Percentiles rank a stretch among this genome's conserved stretches.
These are phyloP conservation scores for Enteromius trimaculatus DNA, from an alignment of 2,797 vertebrate species.

Conservation along the genomic window DNA sequence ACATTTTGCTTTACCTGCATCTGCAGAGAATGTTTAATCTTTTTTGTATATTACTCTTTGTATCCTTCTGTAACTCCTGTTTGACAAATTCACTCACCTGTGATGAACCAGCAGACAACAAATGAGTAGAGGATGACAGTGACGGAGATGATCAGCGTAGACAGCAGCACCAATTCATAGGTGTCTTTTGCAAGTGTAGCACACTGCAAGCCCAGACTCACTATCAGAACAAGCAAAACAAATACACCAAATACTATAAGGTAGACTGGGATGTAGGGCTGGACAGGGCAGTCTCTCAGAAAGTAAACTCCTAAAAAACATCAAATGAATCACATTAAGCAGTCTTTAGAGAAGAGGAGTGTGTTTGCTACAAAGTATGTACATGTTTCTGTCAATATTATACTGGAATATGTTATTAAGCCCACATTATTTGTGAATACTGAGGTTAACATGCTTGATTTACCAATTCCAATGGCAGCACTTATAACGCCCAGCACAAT, in stretches of 20 bases:
- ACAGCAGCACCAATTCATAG: not conserved
- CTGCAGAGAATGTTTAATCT: not conserved
- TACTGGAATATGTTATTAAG: not conserved
- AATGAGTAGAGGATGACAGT: conserved; percentile 17
- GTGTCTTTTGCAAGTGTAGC: not conserved
- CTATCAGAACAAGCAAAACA: conserved; percentile 14
- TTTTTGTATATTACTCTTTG: not conserved
- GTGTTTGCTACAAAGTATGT: not conserved
- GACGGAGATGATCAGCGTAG: conserved; percentile 1
- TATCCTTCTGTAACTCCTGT: not conserved
- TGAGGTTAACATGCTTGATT: not conserved
- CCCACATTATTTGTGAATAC: not conserved
- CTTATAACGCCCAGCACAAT: not conserved
- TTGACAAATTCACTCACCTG: conserved; percentile 24
- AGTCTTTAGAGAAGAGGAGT: not conserved
- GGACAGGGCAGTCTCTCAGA: conserved; percentile 22
- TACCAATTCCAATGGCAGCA: conserved; percentile 25
- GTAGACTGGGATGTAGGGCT: conserved; percentile 40
- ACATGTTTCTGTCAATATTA: not conserved
- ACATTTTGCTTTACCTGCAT: not conserved
- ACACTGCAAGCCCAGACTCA: not conserved
- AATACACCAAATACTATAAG: conserved; percentile 37
- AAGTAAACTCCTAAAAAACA: conserved; percentile 7
- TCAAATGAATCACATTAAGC: not conserved
- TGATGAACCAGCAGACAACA: conserved; percentile 69